Evolutionary conservation across 2,888 invertebrate species (phyloP), one percentile per base, ranked within the genome.

Genomic region (Homarus gammarus): DNA sequence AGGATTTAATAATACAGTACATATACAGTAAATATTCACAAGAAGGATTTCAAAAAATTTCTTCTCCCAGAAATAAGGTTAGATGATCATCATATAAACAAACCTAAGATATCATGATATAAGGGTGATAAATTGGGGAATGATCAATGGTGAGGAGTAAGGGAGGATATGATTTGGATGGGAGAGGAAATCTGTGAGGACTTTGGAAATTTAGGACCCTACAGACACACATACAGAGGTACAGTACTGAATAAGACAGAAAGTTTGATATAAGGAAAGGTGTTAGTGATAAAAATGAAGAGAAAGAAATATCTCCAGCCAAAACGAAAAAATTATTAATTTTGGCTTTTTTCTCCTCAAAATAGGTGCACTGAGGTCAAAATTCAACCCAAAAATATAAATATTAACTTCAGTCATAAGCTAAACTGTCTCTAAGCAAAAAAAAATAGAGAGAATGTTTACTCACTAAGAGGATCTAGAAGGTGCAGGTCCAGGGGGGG

Each of bases 381-480:
- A 84, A 33, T 6, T 18, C 27, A 31, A 38, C 0, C 8, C 5
- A 38, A 73, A 70, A 31, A 38, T 18, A 73, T 38, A 38, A 73
- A 73, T 5, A 8, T 27, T 36, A 31, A 15, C 38, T 6, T n/a
- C 10, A 36, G 6, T 22, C 22, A 27, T 10, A 77, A 44, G 27
- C 27, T 10, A n/a, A 33, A 78, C 22, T 49, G 36, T 18, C 27
- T 36, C n/a, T n/a, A n/a, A 79, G 36, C 6, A 51, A 36, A 38
- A 38, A 15, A 61, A 12, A 33, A 31, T 22, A 38, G 38, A 78
- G n/a, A 61, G 72, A 72, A 68, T 27, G 64, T 64, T 56, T 84
- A 88, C 91, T 91, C 75, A 91, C 91, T 91, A 75, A 91, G 89
- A 77, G 91, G 91, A 84, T 91, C 91, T 75, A 91, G 84, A 36